A percentile compares a stretch with the other conserved stretches of the same genome.
phyloP scores from a whole-genome alignment of 2,888 invertebrate species.

The Odontothrips loti region DNA sequence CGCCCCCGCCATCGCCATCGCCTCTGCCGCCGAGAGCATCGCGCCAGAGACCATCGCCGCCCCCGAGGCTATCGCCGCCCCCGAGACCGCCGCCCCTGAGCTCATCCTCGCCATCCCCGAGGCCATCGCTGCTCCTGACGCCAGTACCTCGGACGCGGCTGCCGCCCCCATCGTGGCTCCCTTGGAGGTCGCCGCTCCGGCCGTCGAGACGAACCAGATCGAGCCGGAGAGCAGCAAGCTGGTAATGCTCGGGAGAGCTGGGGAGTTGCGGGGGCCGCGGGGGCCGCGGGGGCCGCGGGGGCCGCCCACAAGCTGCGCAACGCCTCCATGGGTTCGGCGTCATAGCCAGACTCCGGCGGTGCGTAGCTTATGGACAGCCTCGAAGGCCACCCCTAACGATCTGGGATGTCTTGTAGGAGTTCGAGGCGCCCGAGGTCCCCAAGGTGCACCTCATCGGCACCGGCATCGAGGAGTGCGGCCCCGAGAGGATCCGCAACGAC shows the following conservation, averaged over 20 bases:
- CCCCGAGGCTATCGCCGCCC: not conserved
- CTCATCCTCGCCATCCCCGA: not conserved
- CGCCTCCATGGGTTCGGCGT: too few relatives aligned
- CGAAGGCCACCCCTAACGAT: too few relatives aligned
- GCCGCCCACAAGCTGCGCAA: too few relatives aligned
- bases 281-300: too few relatives aligned
- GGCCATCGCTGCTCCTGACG: not conserved
- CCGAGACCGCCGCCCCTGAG: not conserved
- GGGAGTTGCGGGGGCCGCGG: too few relatives aligned
- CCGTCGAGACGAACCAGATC: conserved; percentile 34
- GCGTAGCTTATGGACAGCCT: too few relatives aligned
- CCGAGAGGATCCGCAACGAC: conserved; percentile 63
- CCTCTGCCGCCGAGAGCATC: conserved; percentile 20
- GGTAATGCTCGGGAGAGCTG: not conserved
- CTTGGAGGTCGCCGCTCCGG: conserved; percentile 27
- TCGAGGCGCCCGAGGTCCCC: not conserved
- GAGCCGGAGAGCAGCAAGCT: not conserved
- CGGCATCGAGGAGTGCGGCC: conserved; percentile 66
- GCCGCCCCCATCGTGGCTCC: not conserved
- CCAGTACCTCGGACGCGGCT: not conserved
- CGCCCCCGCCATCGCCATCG: not conserved
- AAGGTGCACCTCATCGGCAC: conserved; percentile 49
- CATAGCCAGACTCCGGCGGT: too few relatives aligned
- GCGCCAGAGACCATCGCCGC: not conserved
- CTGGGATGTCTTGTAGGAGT: not conserved